Percentiles rank a stretch among this genome's conserved stretches.
phyloP scores from a whole-genome alignment of 2,113 vertebrate genomes.

The Neopipo cinnamomea region DNA sequence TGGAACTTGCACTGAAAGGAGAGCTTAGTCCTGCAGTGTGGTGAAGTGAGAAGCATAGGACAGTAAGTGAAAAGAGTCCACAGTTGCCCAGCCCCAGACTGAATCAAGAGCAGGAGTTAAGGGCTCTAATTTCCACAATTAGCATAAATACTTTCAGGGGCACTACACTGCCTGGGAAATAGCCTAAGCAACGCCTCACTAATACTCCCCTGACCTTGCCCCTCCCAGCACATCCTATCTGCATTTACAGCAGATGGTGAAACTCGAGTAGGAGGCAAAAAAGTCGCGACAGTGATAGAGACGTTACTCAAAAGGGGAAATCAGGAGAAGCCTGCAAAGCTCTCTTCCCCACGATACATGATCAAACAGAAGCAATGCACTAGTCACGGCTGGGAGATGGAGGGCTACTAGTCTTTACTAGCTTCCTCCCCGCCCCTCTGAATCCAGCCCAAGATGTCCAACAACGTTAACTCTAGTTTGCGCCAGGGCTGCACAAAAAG shows the following conservation, averaged over 20 bases:
- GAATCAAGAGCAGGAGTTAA: neutral
- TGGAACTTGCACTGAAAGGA: neutral
- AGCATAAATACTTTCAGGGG: neutral
- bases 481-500: neutral
- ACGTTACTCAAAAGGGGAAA: neutral
- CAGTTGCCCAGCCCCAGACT: neutral
- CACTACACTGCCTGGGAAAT: neutral
- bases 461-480: neutral
- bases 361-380: neutral
- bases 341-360: neutral
- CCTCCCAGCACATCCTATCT: conserved; percentile 36
- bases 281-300: neutral
- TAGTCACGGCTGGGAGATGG: neutral
- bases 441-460: neutral
- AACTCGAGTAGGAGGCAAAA: neutral
- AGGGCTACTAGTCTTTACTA: neutral
- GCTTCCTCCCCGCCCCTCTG: neutral
- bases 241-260: neutral
- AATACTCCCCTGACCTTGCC: neutral
- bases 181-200: neutral
- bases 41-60: neutral
- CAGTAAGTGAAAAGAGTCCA: neutral
- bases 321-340: neutral
- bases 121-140: neutral
- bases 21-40: neutral